A percentile compares a stretch with the other conserved stretches of the same genome.
Conservation (phyloP, 2,888 invertebrate species). For the Drosophila neotestacea region DNA sequence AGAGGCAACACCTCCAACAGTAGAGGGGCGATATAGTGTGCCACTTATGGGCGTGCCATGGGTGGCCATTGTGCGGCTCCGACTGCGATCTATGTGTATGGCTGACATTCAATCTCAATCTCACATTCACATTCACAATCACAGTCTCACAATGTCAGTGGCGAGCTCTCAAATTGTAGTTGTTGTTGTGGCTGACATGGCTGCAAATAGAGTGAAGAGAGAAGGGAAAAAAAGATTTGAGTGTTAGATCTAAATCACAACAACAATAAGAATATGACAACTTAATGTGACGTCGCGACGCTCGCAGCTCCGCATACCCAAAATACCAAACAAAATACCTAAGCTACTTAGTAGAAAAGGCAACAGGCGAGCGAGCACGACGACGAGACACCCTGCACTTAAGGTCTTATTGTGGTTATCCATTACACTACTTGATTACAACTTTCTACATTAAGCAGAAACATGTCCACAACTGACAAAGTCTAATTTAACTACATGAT, state of each 20-base stretch:
- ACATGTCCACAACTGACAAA: too few relatives aligned
- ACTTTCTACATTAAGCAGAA: too few relatives aligned
- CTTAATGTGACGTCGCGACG: constrained; percentile 37
- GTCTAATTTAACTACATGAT: too few relatives aligned
- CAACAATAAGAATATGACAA: constrained; percentile 40
- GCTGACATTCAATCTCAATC: constrained; percentile 31
- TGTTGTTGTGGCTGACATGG: constrained; percentile 22
- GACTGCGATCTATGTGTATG: constrained; percentile 27
- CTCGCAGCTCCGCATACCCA: constrained; percentile 29
- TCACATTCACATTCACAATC: not conserved
- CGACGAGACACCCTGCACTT: too few relatives aligned
- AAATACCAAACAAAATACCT: constrained; percentile 31
- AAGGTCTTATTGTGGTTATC: too few relatives aligned
- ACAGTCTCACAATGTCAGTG: constrained; percentile 30
- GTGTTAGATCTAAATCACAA: constrained; percentile 29
- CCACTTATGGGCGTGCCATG: constrained; percentile 67
- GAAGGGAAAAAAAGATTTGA: not conserved
- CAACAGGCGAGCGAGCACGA: too few relatives aligned
- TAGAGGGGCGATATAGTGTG: constrained; percentile 64
- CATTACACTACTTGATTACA: too few relatives aligned
- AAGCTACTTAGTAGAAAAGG: not conserved
- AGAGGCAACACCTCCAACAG: constrained; percentile 7
- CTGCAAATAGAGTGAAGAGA: constrained; percentile 19
- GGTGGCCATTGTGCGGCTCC: constrained; percentile 45
- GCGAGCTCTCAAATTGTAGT: constrained; percentile 11